Conservation (phyloP, 2,113 vertebrate species). For the Uria lomvia region DNA sequence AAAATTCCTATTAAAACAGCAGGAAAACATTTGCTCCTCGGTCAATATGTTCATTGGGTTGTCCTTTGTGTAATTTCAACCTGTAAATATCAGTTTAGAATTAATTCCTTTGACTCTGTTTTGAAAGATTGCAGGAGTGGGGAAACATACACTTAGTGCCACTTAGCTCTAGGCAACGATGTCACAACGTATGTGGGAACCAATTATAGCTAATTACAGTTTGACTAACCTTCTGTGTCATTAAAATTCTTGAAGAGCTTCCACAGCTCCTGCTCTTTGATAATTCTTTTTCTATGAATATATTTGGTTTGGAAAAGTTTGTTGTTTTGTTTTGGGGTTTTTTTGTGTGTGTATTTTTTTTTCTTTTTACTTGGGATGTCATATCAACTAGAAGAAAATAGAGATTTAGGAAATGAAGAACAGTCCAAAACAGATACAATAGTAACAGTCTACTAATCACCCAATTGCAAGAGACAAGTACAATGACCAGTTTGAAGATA, state of each 20-base stretch:
- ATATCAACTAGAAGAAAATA: neutral
- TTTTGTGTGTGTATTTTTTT: neutral
- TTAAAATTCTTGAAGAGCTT: neutral
- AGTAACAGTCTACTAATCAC: neutral
- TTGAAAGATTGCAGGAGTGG: neutral
- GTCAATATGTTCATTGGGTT: neutral
- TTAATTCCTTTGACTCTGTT: neutral
- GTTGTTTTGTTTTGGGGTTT: neutral
- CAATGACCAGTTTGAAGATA: neutral
- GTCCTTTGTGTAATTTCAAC: neutral
- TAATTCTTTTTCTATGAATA: neutral
- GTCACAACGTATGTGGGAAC: neutral
- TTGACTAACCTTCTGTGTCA: neutral
- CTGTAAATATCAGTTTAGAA: neutral
- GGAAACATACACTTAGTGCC: neutral
- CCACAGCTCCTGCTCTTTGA: neutral
- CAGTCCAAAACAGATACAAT: neutral
- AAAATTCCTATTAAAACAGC: neutral
- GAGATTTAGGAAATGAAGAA: neutral
- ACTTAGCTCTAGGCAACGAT: neutral
- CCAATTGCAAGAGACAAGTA: neutral
- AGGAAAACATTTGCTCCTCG: neutral
- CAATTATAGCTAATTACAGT: neutral
- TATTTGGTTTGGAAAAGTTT: neutral
- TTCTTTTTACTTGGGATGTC: neutral